Conservation (phyloP, 2,113 vertebrate genomes). For the Cathartes aura region DNA sequence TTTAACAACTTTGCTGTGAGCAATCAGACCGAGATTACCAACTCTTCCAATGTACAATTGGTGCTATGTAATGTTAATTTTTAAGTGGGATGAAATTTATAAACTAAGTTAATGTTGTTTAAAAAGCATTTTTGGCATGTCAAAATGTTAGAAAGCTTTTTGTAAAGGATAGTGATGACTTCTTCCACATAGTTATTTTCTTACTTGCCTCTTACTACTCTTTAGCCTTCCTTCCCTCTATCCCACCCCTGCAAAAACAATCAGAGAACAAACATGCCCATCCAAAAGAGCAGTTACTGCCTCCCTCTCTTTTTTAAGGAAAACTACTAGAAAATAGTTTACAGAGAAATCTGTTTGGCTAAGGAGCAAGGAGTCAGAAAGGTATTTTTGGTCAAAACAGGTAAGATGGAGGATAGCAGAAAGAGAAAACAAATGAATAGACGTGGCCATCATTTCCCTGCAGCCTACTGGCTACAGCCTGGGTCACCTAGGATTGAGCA, state of each 20-base stretch:
- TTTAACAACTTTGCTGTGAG: neutral
- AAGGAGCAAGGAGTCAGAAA: neutral
- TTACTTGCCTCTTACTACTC: neutral
- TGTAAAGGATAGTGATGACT: neutral
- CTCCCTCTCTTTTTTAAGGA: neutral
- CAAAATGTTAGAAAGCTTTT: neutral
- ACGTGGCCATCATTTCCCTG: rapidly evolving
- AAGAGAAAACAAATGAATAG: neutral
- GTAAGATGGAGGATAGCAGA: neutral
- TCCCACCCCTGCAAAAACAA: neutral
- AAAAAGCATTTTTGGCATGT: neutral
- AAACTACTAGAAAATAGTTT: neutral
- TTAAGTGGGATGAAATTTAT: neutral
- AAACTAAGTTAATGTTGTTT: neutral
- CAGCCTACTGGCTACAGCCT: neutral
- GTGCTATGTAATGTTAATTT: neutral
- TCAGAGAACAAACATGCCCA: rapidly evolving
- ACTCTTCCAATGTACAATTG: neutral
- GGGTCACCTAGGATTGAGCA: neutral
- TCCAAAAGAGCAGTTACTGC: neutral
- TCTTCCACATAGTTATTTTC: neutral
- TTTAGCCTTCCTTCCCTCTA: neutral
- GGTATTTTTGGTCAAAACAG: neutral
- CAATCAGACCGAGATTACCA: neutral
- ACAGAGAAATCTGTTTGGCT: neutral